Evolutionary conservation across 2,797 vertebrate species (phyloP), one percentile per base, ranked within the genome.

Genomic region (Phaenicophaeus curvirostris): DNA sequence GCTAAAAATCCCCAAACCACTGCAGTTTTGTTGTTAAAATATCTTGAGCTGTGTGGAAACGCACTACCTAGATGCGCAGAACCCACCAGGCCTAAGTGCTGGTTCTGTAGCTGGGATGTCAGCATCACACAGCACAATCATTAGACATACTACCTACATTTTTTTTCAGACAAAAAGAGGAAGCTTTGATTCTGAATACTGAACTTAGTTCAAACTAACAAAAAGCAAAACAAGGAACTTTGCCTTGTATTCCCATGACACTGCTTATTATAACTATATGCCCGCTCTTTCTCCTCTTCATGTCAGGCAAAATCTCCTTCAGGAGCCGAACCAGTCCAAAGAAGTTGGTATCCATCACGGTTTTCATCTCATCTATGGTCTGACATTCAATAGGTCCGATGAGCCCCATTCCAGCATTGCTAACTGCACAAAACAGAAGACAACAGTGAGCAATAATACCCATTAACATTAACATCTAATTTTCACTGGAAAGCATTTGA

Each of bases 201-300:
- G 15, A 81, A 41, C 25, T 41, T 42, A 59, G 69, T 51, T 75
- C 54, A 90, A 91, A 87, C 27, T 90, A 89, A 73, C 3, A 59
- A 53, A 53, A 30, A 30, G 6, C 13, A 28, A 61, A 39, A 37
- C 30, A 41, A 27, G 0, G 28, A 71, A 24, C 57, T 78, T 87
- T 97, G 98, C 98, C 98, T 97, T 99, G 98, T 93, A 99, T 98
- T 58, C 98, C 98, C 98, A 99, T 98, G 54, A 99, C 98, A 61
- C 98, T 99, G 97, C 98, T 99, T 39, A 99, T 99, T 67, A 98
- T 98, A 75, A 99, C 98, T n/a, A 99, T 98, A 35, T 99, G 98
- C 18, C 99, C 98, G 39, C 93, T 98, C 94, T 98, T 98, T 94
- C 98, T 98, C 74, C 63, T 98, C 96, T 99, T 99, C 98, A 99